phyloP scores from a whole-genome alignment of 2,888 invertebrate genomes.

The Metallyticus violacea region DNA sequence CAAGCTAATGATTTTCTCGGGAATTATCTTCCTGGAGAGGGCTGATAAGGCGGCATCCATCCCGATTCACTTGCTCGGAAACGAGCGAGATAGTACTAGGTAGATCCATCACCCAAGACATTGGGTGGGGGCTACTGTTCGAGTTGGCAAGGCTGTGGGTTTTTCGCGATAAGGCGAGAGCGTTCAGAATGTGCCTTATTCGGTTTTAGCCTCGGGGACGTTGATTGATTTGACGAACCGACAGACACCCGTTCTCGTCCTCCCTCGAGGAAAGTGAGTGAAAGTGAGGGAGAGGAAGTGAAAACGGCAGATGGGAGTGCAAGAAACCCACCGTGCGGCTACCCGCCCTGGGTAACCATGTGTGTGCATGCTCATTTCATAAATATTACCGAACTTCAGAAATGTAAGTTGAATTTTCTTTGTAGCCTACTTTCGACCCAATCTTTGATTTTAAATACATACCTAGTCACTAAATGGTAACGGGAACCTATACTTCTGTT shows the following conservation, averaged over 20 bases:
- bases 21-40: background rate
- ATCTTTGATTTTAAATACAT: too few species aligned
- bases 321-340: background rate
- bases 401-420: background rate
- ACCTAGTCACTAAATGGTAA: too few species aligned
- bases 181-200: background rate
- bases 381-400: background rate
- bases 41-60: background rate
- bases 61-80: background rate
- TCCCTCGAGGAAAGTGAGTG: background rate
- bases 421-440: background rate
- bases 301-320: background rate
- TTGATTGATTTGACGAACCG: conserved; percentile 16
- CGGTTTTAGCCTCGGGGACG: conserved; percentile 9
- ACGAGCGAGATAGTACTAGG: background rate
- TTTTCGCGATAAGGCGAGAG: background rate
- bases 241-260: background rate
- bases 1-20: background rate
- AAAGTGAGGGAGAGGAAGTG: too few species aligned
- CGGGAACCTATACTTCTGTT: too few species aligned
- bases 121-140: background rate
- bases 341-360: background rate
- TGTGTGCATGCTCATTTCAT: background rate
- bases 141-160: background rate
- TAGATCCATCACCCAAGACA: background rate